Conservation (phyloP, 2,888 invertebrate species). For the Brachylomia viminalis region DNA sequence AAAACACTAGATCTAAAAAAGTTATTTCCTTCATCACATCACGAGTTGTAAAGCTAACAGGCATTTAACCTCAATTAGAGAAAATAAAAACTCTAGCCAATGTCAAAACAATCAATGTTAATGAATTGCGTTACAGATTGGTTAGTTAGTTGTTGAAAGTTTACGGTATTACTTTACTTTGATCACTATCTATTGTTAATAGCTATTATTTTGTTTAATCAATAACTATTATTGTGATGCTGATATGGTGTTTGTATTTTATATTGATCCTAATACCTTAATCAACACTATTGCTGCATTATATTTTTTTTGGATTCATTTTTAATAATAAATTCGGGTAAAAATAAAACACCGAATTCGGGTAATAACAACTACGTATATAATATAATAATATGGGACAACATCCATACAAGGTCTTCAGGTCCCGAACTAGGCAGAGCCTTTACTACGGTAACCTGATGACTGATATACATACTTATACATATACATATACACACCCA, state of each 20-base stretch:
- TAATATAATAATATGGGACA: no score
- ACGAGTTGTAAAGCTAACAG: slow-evolving; percentile 79
- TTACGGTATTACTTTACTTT: slow-evolving; percentile 48
- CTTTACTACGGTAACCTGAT: no score
- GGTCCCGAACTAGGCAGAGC: no score
- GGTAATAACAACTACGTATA: background rate
- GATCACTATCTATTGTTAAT: slow-evolving; percentile 41
- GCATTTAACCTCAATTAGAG: slow-evolving; percentile 86
- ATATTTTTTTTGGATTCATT: background rate
- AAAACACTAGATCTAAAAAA: slow-evolving; percentile 73
- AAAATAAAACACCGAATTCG: no score
- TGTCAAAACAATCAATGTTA: slow-evolving; percentile 86
- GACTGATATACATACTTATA: no score
- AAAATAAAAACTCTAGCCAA: slow-evolving; percentile 84
- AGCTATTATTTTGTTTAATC: slow-evolving; percentile 51
- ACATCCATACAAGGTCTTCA: no score
- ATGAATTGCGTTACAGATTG: slow-evolving; percentile 80
- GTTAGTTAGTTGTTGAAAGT: slow-evolving; percentile 63
- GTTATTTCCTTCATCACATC: slow-evolving; percentile 77
- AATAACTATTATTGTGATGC: slow-evolving; percentile 23
- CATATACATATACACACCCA: no score
- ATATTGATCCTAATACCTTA: slow-evolving; percentile 22
- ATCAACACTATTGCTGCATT: slow-evolving; percentile 19
- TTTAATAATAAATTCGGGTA: no score
- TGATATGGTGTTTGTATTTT: slow-evolving; percentile 28